Evolutionary conservation across 2,113 vertebrate genomes (phyloP), one percentile per base, ranked within the genome.

Genomic region (Thamnophis sirtalis): DNA sequence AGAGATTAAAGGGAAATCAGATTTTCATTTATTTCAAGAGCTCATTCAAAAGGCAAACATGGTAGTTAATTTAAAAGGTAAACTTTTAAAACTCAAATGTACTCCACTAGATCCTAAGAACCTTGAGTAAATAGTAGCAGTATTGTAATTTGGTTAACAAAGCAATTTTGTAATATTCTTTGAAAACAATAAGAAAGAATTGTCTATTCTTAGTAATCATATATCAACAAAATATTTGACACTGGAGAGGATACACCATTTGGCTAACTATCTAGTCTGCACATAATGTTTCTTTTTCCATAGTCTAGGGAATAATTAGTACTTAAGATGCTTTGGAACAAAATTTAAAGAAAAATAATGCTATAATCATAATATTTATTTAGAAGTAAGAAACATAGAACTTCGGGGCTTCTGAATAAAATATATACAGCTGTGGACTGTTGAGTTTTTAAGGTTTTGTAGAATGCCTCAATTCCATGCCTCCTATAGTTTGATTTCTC

Each of bases 401-500:
- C 28, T 38, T 56, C 43, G 22, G 55, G 28, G 5, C 11, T 11
- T 51, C 6, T 38, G n/a, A 89, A 17, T 43, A 53, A 51, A 80
- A 51, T 2, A 63, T 60, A 21, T 21, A 53, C 56, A 13, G 90
- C 10, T 15, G 15, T 84, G n/a, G 33, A 54, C 19, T 89, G 19
- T 54, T 54, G 49, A 84, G 43, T 84, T 92, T 19, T 22, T 33
- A 86, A n/a, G 33, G 58, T 1, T 89, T 56, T 92, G 84, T 60
- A 90, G 91, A 96, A 91, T 90, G 96, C 28, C 19, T 85, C 56
- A 89, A 85, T 94, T 96, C 92, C 54, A 93, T 96, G 91, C 93
- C 93, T 88, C 91, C 56, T 94, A 38, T 96, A 94, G 90, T 96
- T 96, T 92, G 90, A 95, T 96, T 95, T 92, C 91, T 85, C 50